Percentiles rank a stretch among this genome's conserved stretches.
Evolutionary conservation across 2,888 invertebrate species (phyloP).

Genomic region (Macrosiphum euphorbiae): DNA sequence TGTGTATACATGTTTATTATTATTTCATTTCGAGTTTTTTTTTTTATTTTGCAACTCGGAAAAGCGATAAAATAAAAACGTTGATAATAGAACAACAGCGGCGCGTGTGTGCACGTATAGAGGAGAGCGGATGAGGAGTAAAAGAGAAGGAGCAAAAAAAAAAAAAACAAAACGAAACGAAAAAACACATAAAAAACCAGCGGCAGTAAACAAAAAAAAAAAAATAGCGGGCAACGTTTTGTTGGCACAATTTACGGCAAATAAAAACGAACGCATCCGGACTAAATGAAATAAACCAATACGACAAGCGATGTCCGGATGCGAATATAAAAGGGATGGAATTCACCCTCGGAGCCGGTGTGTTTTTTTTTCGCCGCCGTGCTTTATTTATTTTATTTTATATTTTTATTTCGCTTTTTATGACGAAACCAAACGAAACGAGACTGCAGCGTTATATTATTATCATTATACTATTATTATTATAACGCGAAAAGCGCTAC

Average conservation of each 20-base stretch:
- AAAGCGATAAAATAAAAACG: constrained; percentile 64
- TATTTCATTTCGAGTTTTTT: constrained; percentile 30
- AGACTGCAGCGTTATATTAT: neutral
- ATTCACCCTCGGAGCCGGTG: constrained; percentile 48
- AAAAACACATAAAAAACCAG: constrained; percentile 41
- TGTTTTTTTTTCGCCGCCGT: neutral
- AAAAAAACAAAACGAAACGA: neutral
- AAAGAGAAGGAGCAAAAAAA: constrained; percentile 37
- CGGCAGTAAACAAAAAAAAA: constrained; percentile 30
- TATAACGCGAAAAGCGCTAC: neutral
- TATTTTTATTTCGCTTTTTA: constrained; percentile 46
- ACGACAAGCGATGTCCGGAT: constrained; percentile 64
- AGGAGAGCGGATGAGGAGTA: neutral
- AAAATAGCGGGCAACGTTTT: constrained; percentile 54
- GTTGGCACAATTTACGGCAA: constrained; percentile 65
- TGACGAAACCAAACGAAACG: constrained; percentile 50
- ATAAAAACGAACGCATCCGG: constrained; percentile 65
- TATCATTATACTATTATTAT: neutral
- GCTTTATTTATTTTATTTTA: constrained; percentile 33
- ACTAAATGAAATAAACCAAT: constrained; percentile 64
- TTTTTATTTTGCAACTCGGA: constrained; percentile 57
- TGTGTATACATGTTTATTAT: constrained; percentile 39
- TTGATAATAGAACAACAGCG: constrained; percentile 60
- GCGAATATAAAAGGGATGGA: constrained; percentile 59
- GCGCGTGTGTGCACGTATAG: neutral